A percentile compares a stretch with the other conserved stretches of the same genome.
Conservation (phyloP, 2,797 vertebrate species). For the Alcedo quadribrachys region DNA sequence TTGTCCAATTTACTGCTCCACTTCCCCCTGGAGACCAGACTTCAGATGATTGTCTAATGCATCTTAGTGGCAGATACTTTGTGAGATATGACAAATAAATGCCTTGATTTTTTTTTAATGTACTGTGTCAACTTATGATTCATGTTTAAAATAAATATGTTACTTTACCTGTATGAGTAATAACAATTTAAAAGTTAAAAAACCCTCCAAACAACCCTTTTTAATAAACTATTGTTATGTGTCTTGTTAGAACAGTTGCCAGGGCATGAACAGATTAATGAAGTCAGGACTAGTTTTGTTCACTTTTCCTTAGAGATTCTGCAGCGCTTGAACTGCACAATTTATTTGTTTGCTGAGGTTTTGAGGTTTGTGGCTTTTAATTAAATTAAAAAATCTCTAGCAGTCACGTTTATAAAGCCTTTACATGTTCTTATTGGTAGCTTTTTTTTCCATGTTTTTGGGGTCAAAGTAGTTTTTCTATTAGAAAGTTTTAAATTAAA, state of each 20-base stretch:
- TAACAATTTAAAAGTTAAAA: not conserved
- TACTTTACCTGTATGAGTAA: slow-evolving; percentile 24
- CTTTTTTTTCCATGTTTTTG: not conserved
- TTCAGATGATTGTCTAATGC: not conserved
- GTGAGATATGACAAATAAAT: not conserved
- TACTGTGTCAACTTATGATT: not conserved
- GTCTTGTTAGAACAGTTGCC: not conserved
- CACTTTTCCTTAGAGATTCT: not conserved
- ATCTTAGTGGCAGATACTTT: not conserved
- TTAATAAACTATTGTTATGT: not conserved
- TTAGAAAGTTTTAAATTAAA: not conserved
- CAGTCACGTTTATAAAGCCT: not conserved
- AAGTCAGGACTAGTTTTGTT: not conserved
- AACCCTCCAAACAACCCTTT: not conserved
- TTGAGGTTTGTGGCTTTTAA: not conserved
- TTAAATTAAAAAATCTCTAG: not conserved
- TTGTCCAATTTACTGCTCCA: not conserved
- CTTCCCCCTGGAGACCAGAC: not conserved
- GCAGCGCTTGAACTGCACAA: not conserved
- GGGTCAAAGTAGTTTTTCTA: not conserved
- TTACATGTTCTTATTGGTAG: not conserved
- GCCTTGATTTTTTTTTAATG: not conserved
- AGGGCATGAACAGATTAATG: not conserved
- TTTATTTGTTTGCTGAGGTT: slow-evolving; percentile 3
- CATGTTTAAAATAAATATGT: slow-evolving; percentile 13